Evolutionary conservation across 1,140 invertebrate species (phyloP), one percentile per base, ranked within the genome.

Genomic region (Zaprionus africanus): DNA sequence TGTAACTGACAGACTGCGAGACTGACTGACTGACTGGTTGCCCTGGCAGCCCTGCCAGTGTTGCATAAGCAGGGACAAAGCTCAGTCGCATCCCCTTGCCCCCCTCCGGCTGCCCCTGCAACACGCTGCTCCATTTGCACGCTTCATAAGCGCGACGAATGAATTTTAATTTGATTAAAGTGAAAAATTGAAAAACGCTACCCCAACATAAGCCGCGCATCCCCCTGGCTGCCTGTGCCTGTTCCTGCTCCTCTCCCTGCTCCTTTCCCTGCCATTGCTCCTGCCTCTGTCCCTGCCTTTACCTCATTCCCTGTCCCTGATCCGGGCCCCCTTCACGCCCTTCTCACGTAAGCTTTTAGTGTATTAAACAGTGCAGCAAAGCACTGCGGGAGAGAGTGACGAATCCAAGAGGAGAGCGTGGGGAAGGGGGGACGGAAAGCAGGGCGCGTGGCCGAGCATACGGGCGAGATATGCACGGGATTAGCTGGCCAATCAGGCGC

Each of bases 111-210:
- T 82, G 81, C 64, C 65, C 77, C 59, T 46, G 51, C 38, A 49
- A 46, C 63, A 76, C 63, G 61, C 46, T 36, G 65, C 62, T 59
- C 53, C 62, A 66, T 72, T 62, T 80, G 73, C 78, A 87, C 84
- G 88, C 87, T 87, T 91, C 88, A 87, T 84, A 91, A 84, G 88
- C 88, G 88, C 76, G 79, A 78, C 88, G 88, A 91, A 91, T 91
- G 88, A 91, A 91, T 91, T 91, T 88, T 91, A 91, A 91, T 91
- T 91, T 91, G 84, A 91, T 91, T 91, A 91, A 91, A 91, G 83
- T 87, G 83, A 84, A 91, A 91, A 91, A 91, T 91, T 84, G 83
- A 81, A 88, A 88, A 84, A 80, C 78, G 51, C 61, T 53, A 38
- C 31, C 34, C 61, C 26, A 60, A 31, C 58, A 43, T 38, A 28